Percentiles rank a stretch among this genome's conserved stretches.
Evolutionary conservation across 2,888 invertebrate genomes (phyloP).

Genomic region (Platerodrilus igneus): DNA sequence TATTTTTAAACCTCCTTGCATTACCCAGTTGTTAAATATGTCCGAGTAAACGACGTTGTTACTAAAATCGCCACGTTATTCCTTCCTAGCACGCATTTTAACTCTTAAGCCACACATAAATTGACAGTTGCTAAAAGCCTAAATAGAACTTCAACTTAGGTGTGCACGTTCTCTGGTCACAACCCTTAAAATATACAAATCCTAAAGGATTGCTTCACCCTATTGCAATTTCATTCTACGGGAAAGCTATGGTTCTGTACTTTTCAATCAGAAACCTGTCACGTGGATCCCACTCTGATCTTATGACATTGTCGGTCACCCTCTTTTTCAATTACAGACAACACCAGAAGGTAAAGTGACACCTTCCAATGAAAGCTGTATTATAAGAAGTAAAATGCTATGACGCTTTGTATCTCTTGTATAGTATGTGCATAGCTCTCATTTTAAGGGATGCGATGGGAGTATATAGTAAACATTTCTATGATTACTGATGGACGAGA

Average conservation of each 20-base stretch:
- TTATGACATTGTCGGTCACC: slow-evolving; percentile 39
- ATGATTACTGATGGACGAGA: slow-evolving; percentile 43
- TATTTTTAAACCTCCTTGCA: too few relatives aligned
- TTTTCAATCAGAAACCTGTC: slow-evolving; percentile 63
- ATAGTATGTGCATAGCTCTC: slow-evolving; percentile 28
- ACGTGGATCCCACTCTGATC: slow-evolving; percentile 60
- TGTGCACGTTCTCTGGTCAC: too few relatives aligned
- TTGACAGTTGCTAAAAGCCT: too few relatives aligned
- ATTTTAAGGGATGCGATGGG: slow-evolving; percentile 32
- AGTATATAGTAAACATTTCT: slow-evolving; percentile 35
- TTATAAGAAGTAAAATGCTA: slow-evolving; percentile 24
- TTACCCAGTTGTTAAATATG: too few relatives aligned
- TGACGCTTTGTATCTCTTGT: slow-evolving; percentile 26
- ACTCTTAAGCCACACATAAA: too few relatives aligned
- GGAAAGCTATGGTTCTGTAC: slow-evolving; percentile 49
- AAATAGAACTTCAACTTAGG: slow-evolving; percentile 29
- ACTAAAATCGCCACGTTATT: too few relatives aligned
- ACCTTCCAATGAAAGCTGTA: slow-evolving; percentile 17
- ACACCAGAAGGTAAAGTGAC: slow-evolving; percentile 22
- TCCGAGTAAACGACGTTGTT: too few relatives aligned
- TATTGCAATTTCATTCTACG: slow-evolving; percentile 23
- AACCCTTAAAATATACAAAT: too few relatives aligned
- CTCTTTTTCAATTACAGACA: slow-evolving; percentile 36
- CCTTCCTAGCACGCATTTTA: too few relatives aligned
- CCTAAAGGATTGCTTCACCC: slow-evolving; percentile 18